Conservation (phyloP, 2,797 vertebrate species). For the Epinephelus awoara region DNA sequence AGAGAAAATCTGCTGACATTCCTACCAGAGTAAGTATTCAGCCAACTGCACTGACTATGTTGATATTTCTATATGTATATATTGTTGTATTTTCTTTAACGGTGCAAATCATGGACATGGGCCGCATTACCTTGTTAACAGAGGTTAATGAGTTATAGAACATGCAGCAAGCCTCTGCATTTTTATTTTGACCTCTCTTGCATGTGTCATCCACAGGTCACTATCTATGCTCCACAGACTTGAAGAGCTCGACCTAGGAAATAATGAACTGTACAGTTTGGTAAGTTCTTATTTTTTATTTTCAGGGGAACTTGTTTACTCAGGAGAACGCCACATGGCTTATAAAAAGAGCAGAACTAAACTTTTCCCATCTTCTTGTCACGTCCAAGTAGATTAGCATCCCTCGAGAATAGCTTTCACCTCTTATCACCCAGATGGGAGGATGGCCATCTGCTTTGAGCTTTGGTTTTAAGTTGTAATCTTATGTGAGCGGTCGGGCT, state of each 20-base stretch:
- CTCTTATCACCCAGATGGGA: conserved; percentile 69
- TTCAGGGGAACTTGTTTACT: conserved; percentile 13
- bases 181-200: neutral
- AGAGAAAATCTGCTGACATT: conserved; percentile 97
- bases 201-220: conserved; percentile 85
- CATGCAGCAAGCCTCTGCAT: neutral
- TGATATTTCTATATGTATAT: neutral
- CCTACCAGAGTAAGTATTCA: conserved; percentile 95
- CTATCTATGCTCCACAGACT: conserved; percentile 93
- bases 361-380: conserved; percentile 55
- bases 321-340: neutral
- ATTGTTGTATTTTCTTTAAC: neutral
- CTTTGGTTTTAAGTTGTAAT: conserved; percentile 71
- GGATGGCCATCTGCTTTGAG: conserved; percentile 68
- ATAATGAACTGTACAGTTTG: conserved; percentile 96
- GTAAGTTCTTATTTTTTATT: conserved; percentile 81
- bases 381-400: conserved; percentile 64
- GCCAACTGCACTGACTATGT: neutral
- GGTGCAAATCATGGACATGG: neutral
- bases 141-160: neutral
- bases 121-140: neutral
- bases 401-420: conserved; percentile 71
- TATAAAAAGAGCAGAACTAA: conserved; percentile 16
- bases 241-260: conserved; percentile 98
- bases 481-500: conserved; percentile 54